Evolutionary conservation across 1,140 invertebrate species (phyloP), one percentile per base, ranked within the genome.

Genomic region (Sinella curviseta): DNA sequence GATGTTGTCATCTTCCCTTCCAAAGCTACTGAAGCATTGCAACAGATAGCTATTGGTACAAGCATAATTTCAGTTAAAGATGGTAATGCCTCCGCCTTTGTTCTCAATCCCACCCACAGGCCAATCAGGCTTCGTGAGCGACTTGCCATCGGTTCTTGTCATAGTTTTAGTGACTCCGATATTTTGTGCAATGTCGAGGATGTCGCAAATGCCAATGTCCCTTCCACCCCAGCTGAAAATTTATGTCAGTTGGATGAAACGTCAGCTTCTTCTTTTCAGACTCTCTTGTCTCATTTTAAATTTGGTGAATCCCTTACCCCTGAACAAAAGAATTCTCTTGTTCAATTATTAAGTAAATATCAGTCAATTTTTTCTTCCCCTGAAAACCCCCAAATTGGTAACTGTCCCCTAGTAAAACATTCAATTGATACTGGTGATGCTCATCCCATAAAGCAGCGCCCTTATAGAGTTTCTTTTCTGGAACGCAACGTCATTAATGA

Each of bases 381-480:
- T 24, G 34, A 75, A 20, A 4, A 36, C 24, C 74, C 65, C 8
- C 3, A 76, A 67, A 48, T 80, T 2, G 78, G 78, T 14, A 67
- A 26, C 17, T 20, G 35, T 2, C 33, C 34, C 30, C n/a, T 80
- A 1, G 34, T 54, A 0, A 35, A 84, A 28, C 85, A 87, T 81
- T 60, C 80, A 12, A 86, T 87, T 33, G 84, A 85, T 28, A 80
- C 84, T 1, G 81, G 82, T 26, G 81, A 84, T 26, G 36, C 79
- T 0, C 24, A 30, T 17, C 86, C 86, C 0, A 85, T 87, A 8
- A 85, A 83, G 35, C 84, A 85, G 26, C 16, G 77, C 0, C 79
- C 83, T 0, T 86, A 86, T 33, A 84, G 81, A 30, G 77, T 84
- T 1, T 85, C 84, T 14, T 85, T 77, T 1, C 31, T 73, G 0